These are phyloP conservation scores for Taphrorychus bicolor DNA, from an alignment of 2,888 invertebrate genomes.

Conservation along the genomic window DNA sequence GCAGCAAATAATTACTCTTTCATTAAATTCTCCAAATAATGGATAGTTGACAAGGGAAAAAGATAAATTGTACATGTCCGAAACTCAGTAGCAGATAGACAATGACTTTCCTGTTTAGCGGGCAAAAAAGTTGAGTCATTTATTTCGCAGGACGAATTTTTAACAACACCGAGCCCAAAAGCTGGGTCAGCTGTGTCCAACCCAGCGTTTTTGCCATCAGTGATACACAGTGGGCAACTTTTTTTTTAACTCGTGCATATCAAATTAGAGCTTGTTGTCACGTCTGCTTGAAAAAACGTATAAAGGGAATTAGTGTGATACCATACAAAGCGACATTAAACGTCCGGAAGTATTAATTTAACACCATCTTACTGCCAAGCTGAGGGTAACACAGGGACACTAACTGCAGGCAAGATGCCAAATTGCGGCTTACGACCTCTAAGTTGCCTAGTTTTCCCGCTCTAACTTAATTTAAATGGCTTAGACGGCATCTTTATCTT, in stretches of 20 bases:
- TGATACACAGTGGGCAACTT: no score
- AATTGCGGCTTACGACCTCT: neutral
- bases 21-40: neutral
- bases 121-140: neutral
- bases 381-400: neutral
- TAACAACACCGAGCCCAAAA: neutral
- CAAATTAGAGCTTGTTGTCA: neutral
- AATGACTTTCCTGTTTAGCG: slow-evolving; percentile 6
- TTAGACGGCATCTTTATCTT: neutral
- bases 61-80: slow-evolving; percentile 3
- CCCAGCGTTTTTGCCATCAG: neutral
- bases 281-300: neutral
- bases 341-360: neutral
- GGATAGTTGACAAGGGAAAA: neutral
- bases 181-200: neutral
- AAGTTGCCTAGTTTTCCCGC: neutral
- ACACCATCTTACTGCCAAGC: neutral
- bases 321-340: neutral
- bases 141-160: neutral
- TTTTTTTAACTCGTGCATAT: neutral
- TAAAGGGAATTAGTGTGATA: neutral
- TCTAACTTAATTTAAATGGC: neutral
- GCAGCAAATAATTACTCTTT: neutral
- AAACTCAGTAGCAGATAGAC: slow-evolving; percentile 1
- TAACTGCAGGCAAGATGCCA: neutral